Evolutionary conservation across 2,888 invertebrate genomes (phyloP).

Genomic region (Brassicogethes aeneus): DNA sequence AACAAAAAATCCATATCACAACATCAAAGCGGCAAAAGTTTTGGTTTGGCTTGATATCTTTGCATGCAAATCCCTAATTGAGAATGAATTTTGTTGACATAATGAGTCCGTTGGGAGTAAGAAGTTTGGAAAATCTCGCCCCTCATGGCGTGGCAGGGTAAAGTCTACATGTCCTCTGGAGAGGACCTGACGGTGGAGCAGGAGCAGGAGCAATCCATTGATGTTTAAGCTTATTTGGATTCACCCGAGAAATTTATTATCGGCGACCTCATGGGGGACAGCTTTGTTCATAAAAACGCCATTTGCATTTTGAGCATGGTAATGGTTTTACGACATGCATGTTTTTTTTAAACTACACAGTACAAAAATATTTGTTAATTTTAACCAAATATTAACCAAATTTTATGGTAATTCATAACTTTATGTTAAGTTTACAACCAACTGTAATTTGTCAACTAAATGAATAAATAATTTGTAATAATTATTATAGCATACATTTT

Average conservation of each 20-base stretch:
- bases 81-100: neutral
- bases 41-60: no score
- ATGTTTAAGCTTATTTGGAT: neutral
- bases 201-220: neutral
- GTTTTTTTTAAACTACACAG: no score
- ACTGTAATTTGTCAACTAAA: no score
- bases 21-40: constrained; percentile 1
- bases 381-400: no score
- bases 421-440: no score
- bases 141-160: neutral
- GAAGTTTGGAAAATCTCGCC: neutral
- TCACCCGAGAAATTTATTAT: neutral
- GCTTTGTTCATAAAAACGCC: neutral
- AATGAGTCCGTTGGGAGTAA: neutral
- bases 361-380: no score
- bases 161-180: neutral
- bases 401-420: no score
- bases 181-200: neutral
- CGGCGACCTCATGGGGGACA: neutral
- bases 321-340: no score
- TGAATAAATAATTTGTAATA: no score
- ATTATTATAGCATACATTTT: no score
- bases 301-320: neutral
- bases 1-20: neutral
- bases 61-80: neutral